Evolutionary conservation across 2,888 invertebrate species (phyloP), one percentile per base, ranked within the genome.

Genomic region (Schizaphis graminum): DNA sequence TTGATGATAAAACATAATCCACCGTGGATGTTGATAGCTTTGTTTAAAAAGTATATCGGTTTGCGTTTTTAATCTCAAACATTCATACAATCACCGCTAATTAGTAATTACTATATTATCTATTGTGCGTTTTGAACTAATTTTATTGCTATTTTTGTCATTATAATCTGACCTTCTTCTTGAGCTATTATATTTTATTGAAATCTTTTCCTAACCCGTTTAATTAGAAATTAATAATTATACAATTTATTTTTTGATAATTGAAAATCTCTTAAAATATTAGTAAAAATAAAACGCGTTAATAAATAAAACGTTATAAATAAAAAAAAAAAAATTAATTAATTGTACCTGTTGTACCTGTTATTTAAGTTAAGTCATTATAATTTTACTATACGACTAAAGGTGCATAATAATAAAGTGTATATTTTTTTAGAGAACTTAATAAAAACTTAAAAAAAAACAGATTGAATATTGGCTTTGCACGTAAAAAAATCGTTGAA

Each of bases 1-100:
- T 89, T 89, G 57, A 57, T 89, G 3, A 89, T 56, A 41, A 89
- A 89, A 89, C 13, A 41, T 41, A 89, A 89, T 89, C n/a, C 5
- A 41, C 26, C 57, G 41, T 41, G 87, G 87, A 53, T 49, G 41
- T 89, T 89, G 24, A 57, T 89, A 57, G 53, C 56, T 41, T 89
- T 35, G 35, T 53, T 88, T 89, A 89, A 41, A 57, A 89, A 57
- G 3, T 57, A 57, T 57, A 28, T 86, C 28, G 28, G n/a, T 24
- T n/a, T n/a, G n/a, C 53, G 24, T 84, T 41, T 41, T 84, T 84
- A 84, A 84, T 24, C 41, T 8, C 16, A 84, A 61, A 61, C 67
- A 67, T 67, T 67, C n/a, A 67, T 67, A 67, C 61, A 47, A 47
- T 47, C 47, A 7, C 4, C 16, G 16, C 28, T 47, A n/a, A 86